phyloP scores from a whole-genome alignment of 2,888 invertebrate species.

The Eristalis tenax region DNA sequence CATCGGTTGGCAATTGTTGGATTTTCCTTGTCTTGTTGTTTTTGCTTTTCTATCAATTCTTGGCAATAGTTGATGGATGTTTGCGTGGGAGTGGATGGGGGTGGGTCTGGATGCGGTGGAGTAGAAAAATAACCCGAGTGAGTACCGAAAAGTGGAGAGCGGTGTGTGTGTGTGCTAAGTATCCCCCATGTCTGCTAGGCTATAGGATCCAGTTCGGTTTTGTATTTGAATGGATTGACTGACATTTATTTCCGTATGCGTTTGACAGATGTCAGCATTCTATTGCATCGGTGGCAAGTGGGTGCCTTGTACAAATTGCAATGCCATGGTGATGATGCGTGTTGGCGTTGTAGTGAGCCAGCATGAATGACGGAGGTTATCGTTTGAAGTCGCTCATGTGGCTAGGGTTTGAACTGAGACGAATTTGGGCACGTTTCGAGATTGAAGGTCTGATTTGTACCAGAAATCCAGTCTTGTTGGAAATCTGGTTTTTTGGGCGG shows the following conservation, averaged over 20 bases:
- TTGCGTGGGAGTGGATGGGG: too few species aligned
- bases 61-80: neutral
- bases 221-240: neutral
- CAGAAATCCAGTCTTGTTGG: too few species aligned
- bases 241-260: constrained; percentile 5
- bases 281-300: neutral
- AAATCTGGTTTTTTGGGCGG: too few species aligned
- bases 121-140: neutral
- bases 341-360: neutral
- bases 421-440: neutral
- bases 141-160: too few species aligned
- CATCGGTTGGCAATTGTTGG: neutral
- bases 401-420: neutral
- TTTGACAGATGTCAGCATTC: neutral
- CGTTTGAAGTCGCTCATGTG: neutral
- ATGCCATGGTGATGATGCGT: neutral
- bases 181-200: too few species aligned
- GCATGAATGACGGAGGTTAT: neutral
- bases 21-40: neutral
- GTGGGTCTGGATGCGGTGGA: neutral
- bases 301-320: too few species aligned
- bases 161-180: neutral
- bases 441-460: neutral
- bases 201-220: neutral
- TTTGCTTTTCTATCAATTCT: neutral